Evolutionary conservation across 64 coral and sea anemone species (phyloP).

Genomic region (Actinia equina): DNA sequence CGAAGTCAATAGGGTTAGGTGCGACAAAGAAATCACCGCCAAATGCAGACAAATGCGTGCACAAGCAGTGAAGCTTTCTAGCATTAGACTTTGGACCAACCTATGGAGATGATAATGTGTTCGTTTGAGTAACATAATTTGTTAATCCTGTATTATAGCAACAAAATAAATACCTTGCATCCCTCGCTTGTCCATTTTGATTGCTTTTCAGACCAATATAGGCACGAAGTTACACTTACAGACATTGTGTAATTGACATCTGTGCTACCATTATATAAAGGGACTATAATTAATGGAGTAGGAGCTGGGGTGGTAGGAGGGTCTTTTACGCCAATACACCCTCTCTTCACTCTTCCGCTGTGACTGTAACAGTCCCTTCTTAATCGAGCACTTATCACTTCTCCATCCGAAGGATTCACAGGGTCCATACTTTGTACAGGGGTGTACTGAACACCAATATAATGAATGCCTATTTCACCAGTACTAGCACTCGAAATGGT

Average conservation of each 20-base stretch:
- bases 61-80: constrained; percentile 43
- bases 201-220: constrained; percentile 69
- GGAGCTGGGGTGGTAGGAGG: constrained; percentile 76
- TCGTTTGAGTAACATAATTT: background rate
- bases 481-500: constrained; percentile 54
- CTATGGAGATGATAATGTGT: background rate
- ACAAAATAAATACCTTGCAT: constrained; percentile 36
- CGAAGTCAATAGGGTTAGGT: constrained; percentile 67
- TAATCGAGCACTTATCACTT: background rate
- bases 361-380: constrained; percentile 46
- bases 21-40: constrained; percentile 67
- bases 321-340: constrained; percentile 81
- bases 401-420: background rate
- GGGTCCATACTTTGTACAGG: background rate
- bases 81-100: constrained; percentile 49
- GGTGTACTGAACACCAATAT: constrained; percentile 59
- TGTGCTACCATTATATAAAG: constrained; percentile 49
- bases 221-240: constrained; percentile 61
- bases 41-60: constrained; percentile 64
- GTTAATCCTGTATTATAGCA: background rate
- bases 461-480: constrained; percentile 67
- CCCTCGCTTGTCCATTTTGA: constrained; percentile 80
- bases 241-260: constrained; percentile 82
- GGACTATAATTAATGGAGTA: constrained; percentile 54
- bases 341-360: constrained; percentile 61